These are phyloP conservation scores for Linnaemya tessellans DNA, from an alignment of 2,888 invertebrate genomes.

Conservation along the genomic window DNA sequence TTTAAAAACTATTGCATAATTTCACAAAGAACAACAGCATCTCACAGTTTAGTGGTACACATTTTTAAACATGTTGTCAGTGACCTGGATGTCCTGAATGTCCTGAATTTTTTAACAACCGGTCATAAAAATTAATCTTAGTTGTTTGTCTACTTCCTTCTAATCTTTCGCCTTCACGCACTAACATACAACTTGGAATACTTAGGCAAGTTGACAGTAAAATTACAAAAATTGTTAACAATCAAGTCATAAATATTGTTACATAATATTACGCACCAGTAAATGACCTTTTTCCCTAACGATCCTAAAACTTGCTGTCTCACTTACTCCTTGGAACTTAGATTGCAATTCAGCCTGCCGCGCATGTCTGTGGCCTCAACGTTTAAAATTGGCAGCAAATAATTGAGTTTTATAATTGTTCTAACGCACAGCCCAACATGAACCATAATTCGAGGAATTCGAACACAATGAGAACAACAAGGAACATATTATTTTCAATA, in stretches of 20 bases:
- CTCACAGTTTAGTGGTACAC: not conserved
- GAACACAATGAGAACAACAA: constrained; percentile 12
- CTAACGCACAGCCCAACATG: constrained; percentile 61
- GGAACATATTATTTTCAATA: constrained; percentile 16
- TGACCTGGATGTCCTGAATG: constrained; percentile 72
- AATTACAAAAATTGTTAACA: constrained; percentile 20
- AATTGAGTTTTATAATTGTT: constrained; percentile 60
- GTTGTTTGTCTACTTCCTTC: constrained; percentile 43
- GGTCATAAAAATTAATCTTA: constrained; percentile 57
- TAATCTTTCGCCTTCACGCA: constrained; percentile 21
- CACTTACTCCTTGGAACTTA: not conserved
- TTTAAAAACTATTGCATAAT: constrained; percentile 24
- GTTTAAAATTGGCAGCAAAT: constrained; percentile 60
- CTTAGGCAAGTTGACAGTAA: constrained; percentile 23
- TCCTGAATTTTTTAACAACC: constrained; percentile 72
- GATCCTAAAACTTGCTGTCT: not conserved
- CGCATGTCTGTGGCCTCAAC: constrained; percentile 64
- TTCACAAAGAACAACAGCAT: constrained; percentile 35
- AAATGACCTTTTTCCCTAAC: constrained; percentile 13
- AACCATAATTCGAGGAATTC: constrained; percentile 54
- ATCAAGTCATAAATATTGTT: constrained; percentile 64
- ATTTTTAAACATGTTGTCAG: constrained; percentile 28
- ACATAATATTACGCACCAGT: constrained; percentile 64
- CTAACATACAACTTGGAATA: constrained; percentile 21
- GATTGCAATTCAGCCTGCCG: not conserved